Base-by-base conservation (phyloP, 2,797 vertebrate genomes). In the Trichosurus vulpecula region DNA sequence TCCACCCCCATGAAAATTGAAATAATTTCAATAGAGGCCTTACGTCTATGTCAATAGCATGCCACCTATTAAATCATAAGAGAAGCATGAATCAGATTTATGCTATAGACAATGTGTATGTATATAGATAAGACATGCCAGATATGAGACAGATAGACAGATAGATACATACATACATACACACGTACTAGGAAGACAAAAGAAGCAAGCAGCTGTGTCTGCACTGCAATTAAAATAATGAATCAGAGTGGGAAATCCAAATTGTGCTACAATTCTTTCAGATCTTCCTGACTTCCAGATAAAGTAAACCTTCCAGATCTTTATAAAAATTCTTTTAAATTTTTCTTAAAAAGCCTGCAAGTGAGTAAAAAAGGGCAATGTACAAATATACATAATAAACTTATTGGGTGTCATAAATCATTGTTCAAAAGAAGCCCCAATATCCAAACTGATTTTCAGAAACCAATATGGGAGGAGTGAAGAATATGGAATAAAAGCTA, bases 151-250 rank as follows among this genome's bases (percentile, higher is more conserved):
- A 27, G 31, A 66, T 19, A 35, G 58, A 27, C 4, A 61, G 58
- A 66, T 16, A 66, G 5, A 41, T 41, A 58, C 29, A 12, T 58
- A 58, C 1, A 56, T 8, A 58, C 30, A 61, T 90, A 96, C 27
- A 95, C 96, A 95, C 81, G 90, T 27, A 53, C 74, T 94, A 52
- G 41, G 27, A 52, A 91, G 30, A 81, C 47, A 47, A 55, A 91
- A 41, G 66, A 93, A 94, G 56, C 93, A 94, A 96, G 58, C 16
- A 96, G 29, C 29, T 81, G 95, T 51, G 89, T 87, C 95, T 94
- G 81, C 51, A 97, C 92, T 89, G 94, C 90, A 97, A 94, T 94
- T 94, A 97, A 95, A 98, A 92, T 96, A 98, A 92, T 97, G 81
- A 97, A 54, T 96, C 92, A 52, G 51, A 74, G 91, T 91, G 58